These are phyloP conservation scores for Mormyrops attenuatus DNA, from an alignment of 2,797 vertebrate genomes.

Conservation along the genomic window DNA sequence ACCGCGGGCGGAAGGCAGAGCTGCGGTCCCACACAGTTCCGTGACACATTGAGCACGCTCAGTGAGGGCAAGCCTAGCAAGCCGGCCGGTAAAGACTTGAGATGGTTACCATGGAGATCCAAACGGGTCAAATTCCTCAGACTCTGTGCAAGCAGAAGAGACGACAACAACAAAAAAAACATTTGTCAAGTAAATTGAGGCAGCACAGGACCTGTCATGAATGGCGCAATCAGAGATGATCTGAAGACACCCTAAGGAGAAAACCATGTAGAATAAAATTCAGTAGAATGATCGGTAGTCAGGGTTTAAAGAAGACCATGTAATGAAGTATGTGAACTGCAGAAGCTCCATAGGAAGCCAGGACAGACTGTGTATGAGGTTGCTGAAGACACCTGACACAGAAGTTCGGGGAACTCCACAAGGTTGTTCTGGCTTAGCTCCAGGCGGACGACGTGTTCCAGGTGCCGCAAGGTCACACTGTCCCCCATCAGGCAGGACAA, in stretches of 20 bases:
- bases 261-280: conserved; percentile 34
- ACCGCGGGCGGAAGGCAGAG: conserved; percentile 57
- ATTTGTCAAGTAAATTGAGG: background rate
- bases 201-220: background rate
- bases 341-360: background rate
- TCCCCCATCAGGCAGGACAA: conserved; percentile 73
- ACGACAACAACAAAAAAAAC: background rate
- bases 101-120: conserved; percentile 84
- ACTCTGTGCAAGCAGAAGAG: conserved; percentile 59
- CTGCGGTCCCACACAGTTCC: conserved; percentile 77
- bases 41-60: conserved; percentile 74
- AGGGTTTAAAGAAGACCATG: background rate
- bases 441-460: conserved; percentile 75
- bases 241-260: background rate
- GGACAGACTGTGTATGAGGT: background rate
- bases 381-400: conserved; percentile 72
- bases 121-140: conserved; percentile 77
- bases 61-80: conserved; percentile 76
- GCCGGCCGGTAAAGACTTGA: conserved; percentile 67
- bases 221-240: background rate
- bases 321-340: background rate
- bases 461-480: conserved; percentile 60
- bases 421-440: conserved; percentile 86
- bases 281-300: conserved; percentile 16
- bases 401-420: conserved; percentile 65